Percentiles rank a stretch among this genome's conserved stretches.
Conservation (phyloP, 2,113 vertebrate species). For the Megaleporinus macrocephalus region DNA sequence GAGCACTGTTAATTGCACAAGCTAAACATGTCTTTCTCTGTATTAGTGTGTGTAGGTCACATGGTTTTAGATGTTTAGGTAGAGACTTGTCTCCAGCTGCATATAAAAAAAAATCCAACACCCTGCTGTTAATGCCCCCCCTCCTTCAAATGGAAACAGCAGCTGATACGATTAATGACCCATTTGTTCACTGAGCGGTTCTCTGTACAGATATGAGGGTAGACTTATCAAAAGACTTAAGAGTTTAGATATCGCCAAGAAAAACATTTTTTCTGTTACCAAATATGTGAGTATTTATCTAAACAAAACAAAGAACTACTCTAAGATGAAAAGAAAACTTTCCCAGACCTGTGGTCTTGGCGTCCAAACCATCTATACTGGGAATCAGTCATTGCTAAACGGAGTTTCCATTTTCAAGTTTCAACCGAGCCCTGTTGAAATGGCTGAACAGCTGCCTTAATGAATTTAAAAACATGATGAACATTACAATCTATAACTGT, state of each 20-base stretch:
- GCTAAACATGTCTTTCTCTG: background rate
- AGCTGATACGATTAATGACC: background rate
- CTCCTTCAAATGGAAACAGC: background rate
- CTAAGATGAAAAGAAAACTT: no score
- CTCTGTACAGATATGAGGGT: background rate
- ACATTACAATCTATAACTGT: no score
- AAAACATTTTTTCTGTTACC: background rate
- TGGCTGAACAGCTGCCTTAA: no score
- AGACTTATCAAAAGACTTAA: background rate
- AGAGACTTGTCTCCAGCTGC: background rate
- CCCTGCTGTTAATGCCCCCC: background rate
- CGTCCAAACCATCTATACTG: no score
- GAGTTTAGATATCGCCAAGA: background rate
- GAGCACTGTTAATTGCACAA: no score
- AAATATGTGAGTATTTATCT: no score
- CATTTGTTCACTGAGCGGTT: background rate
- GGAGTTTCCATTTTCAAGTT: no score
- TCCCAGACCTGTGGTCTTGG: no score
- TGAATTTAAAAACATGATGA: no score
- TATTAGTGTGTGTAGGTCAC: background rate
- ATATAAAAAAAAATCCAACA: background rate
- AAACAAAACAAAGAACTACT: no score
- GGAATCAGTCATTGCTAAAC: no score
- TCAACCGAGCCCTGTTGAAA: no score
- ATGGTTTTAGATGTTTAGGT: constrained; percentile 7